These are phyloP conservation scores for Balaeniceps rex DNA, from an alignment of 2,113 vertebrate genomes.

Conservation along the genomic window DNA sequence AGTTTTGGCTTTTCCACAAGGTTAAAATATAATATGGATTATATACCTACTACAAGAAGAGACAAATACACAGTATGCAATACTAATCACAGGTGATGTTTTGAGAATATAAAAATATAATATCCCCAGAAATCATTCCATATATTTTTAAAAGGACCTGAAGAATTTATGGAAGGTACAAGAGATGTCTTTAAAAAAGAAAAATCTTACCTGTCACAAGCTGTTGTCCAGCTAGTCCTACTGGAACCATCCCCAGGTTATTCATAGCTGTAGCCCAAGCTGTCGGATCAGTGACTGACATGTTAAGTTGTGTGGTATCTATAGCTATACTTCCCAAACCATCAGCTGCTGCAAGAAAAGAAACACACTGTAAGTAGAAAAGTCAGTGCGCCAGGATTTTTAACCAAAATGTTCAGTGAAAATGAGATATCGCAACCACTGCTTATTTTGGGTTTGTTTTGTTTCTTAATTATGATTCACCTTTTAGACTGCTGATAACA, in stretches of 20 bases:
- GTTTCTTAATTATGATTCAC: background rate
- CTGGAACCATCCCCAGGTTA: slow-evolving; percentile 91
- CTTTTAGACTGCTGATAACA: background rate
- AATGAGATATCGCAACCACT: background rate
- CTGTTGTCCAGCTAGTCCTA: slow-evolving; percentile 88
- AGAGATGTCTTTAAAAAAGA: background rate
- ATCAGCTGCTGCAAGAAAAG: slow-evolving; percentile 79
- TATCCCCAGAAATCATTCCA: background rate
- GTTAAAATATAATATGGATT: slow-evolving; percentile 29
- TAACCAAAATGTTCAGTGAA: background rate
- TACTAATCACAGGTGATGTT: slow-evolving; percentile 2
- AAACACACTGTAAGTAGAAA: background rate
- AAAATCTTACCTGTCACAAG: slow-evolving; percentile 85
- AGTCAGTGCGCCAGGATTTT: background rate
- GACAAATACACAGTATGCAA: background rate
- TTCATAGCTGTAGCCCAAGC: slow-evolving; percentile 96
- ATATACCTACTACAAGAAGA: background rate
- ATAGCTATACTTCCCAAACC: slow-evolving; percentile 84
- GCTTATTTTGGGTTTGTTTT: background rate
- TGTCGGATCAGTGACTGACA: slow-evolving; percentile 84
- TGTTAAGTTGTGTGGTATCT: slow-evolving; percentile 85
- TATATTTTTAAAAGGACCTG: background rate
- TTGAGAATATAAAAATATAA: slow-evolving; percentile 1
- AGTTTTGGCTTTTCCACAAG: slow-evolving; percentile 17
- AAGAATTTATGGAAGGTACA: background rate